phyloP scores from a whole-genome alignment of 2,888 invertebrate species.

The Acrocyrtus sp. region DNA sequence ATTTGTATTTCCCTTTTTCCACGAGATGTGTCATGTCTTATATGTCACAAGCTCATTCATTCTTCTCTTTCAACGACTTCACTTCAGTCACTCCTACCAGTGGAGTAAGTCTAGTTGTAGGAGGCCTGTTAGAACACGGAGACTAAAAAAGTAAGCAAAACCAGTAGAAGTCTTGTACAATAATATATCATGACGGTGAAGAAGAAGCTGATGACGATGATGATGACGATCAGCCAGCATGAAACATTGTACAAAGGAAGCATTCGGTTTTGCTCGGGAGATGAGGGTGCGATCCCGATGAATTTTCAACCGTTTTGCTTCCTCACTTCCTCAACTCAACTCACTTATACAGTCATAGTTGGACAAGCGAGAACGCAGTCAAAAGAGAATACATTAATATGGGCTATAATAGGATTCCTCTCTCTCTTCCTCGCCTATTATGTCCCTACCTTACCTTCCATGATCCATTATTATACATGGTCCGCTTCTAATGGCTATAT shows the following conservation, averaged over 20 bases:
- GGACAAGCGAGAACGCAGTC: neutral
- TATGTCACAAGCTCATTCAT: conserved; percentile 45
- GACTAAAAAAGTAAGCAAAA: conserved; percentile 48
- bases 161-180: conserved; percentile 28
- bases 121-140: conserved; percentile 22
- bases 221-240: conserved; percentile 41
- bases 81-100: no score
- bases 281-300: conserved; percentile 56
- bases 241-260: conserved; percentile 41
- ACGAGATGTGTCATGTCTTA: conserved; percentile 19
- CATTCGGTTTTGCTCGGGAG: conserved; percentile 46
- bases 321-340: conserved; percentile 25
- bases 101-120: no score
- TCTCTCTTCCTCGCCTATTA: neutral
- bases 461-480: no score
- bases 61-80: conserved; percentile 42
- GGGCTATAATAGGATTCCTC: neutral
- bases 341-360: conserved; percentile 23
- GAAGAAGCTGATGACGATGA: conserved; percentile 28
- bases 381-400: conserved; percentile 9
- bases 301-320: conserved; percentile 54
- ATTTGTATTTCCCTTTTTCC: conserved; percentile 21
- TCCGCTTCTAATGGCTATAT: no score
- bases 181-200: conserved; percentile 38
- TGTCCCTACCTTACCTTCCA: no score